These are phyloP conservation scores for Labroides dimidiatus DNA, from an alignment of 2,797 vertebrate species.

Conservation along the genomic window DNA sequence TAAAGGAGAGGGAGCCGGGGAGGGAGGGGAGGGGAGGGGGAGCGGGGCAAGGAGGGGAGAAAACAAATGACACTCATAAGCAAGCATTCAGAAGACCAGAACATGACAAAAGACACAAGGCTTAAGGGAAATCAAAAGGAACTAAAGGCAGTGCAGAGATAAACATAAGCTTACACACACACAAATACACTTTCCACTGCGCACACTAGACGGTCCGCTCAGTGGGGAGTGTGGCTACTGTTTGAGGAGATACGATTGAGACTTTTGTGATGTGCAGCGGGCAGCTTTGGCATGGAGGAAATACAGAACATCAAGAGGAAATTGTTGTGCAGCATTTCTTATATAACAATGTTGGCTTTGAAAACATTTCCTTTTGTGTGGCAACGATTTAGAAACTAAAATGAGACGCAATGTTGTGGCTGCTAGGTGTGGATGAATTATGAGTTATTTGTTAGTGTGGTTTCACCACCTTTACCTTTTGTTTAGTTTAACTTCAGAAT, in stretches of 20 bases:
- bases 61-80: constrained; percentile 87
- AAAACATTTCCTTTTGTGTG: constrained; percentile 25
- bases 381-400: constrained; percentile 24
- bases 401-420: not conserved
- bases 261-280: constrained; percentile 47
- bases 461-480: not conserved
- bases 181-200: constrained; percentile 38
- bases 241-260: constrained; percentile 50
- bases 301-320: constrained; percentile 51
- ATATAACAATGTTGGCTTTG: constrained; percentile 19
- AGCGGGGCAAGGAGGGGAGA: constrained; percentile 85
- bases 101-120: constrained; percentile 80
- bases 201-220: constrained; percentile 51
- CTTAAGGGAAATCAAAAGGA: constrained; percentile 78
- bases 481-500: not conserved
- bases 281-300: constrained; percentile 40
- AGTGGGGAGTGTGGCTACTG: constrained; percentile 44
- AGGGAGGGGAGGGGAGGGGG: constrained; percentile 80
- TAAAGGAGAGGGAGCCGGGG: constrained; percentile 89
- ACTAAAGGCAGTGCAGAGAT: constrained; percentile 75
- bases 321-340: constrained; percentile 38
- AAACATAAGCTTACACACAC: constrained; percentile 66
- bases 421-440: not conserved
- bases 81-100: constrained; percentile 89
- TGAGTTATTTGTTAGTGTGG: not conserved